A percentile compares a stretch with the other conserved stretches of the same genome.
Evolutionary conservation across 2,888 invertebrate species (phyloP).

Genomic region (Automeris io): DNA sequence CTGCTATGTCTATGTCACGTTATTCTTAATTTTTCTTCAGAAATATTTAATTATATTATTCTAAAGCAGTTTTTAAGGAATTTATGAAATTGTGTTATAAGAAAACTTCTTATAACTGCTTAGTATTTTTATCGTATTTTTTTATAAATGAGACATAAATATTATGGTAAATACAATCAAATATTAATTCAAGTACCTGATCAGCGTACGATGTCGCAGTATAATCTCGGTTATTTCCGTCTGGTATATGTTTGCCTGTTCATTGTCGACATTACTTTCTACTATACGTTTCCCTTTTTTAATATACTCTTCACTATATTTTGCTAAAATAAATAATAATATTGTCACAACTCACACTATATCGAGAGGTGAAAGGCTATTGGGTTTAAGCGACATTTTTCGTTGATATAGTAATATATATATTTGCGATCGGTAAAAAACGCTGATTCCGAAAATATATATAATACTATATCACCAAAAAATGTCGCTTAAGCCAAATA

Average conservation of each 20-base stretch:
- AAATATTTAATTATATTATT: background rate
- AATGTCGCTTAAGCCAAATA: too few relatives aligned
- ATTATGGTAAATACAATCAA: background rate
- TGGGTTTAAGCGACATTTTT: too few relatives aligned
- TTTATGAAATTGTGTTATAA: background rate
- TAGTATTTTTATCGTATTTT: background rate
- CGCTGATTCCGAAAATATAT: too few relatives aligned
- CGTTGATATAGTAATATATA: too few relatives aligned
- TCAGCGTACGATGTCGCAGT: constrained; percentile 38
- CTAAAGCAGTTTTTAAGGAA: background rate
- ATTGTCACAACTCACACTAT: too few relatives aligned
- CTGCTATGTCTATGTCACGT: too few relatives aligned
- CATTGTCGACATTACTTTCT: constrained; percentile 15
- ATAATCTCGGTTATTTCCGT: constrained; percentile 37
- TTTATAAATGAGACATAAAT: background rate
- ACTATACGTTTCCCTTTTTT: constrained; percentile 16
- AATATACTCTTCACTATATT: constrained; percentile 20
- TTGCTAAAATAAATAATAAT: constrained; percentile 16
- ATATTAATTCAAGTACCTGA: constrained; percentile 30
- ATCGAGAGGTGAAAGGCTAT: too few relatives aligned
- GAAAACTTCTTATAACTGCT: background rate
- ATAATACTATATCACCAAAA: too few relatives aligned
- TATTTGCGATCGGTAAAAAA: too few relatives aligned
- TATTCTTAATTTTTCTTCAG: too few relatives aligned
- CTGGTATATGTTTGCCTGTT: constrained; percentile 27